Percentiles rank a stretch among this genome's conserved stretches.
Conservation (phyloP, 2,113 vertebrate genomes). For the Connochaetes taurinus region DNA sequence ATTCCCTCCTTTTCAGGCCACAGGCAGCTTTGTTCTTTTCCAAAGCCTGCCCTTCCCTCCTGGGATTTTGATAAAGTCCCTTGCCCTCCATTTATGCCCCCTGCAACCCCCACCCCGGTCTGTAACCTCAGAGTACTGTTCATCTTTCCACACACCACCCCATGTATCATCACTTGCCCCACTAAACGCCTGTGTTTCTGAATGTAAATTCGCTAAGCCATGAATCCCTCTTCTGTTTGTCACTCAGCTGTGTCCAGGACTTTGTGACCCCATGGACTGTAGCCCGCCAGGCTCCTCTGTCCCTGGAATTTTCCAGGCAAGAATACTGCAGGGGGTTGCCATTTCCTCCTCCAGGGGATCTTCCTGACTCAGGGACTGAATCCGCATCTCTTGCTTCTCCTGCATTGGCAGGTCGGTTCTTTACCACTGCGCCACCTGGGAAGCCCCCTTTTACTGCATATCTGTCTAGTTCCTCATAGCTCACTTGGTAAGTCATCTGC, state of each 20-base stretch:
- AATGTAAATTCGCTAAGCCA: not conserved
- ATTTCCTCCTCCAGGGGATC: not conserved
- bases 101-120: rapidly evolving
- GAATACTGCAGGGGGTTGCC: not conserved
- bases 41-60: not conserved
- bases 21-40: not conserved
- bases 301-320: not conserved
- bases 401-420: not conserved
- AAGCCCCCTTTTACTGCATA: not conserved
- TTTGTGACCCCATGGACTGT: not conserved
- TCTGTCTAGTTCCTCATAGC: not conserved
- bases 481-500: not conserved
- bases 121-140: not conserved
- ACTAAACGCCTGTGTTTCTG: not conserved
- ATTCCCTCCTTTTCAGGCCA: not conserved
- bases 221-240: not conserved
- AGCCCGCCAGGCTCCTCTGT: not conserved
- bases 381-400: not conserved
- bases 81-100: not conserved
- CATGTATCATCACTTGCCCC: rapidly evolving
- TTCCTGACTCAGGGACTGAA: not conserved
- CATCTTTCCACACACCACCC: not conserved
- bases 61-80: not conserved
- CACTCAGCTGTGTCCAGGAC: not conserved
- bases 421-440: not conserved